These are phyloP conservation scores for Uromys caudimaculatus DNA, from an alignment of 2,797 vertebrate genomes.

Conservation along the genomic window DNA sequence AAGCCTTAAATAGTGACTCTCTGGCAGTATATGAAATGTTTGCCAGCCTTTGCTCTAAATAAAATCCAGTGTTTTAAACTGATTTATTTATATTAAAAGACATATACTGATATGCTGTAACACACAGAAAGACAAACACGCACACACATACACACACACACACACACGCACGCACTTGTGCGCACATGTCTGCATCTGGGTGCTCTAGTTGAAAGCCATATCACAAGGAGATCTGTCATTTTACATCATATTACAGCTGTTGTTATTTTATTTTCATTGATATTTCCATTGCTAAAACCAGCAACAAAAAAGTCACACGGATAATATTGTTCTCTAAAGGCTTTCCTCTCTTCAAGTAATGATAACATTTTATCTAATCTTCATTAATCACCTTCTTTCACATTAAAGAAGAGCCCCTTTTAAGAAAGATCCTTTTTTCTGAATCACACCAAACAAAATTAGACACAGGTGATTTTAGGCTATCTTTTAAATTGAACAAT, in stretches of 20 bases:
- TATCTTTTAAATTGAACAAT: slow-evolving; percentile 67
- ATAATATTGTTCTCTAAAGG: background rate
- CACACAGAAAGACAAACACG: background rate
- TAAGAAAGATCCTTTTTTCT: slow-evolving; percentile 22
- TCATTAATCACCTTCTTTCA: slow-evolving; percentile 36
- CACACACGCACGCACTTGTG: too few species aligned
- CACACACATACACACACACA: background rate
- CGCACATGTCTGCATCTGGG: too few species aligned
- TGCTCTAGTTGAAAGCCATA: slow-evolving; percentile 32
- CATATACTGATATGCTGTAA: background rate
- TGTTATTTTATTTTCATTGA: background rate
- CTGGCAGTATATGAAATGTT: background rate
- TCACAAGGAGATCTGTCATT: background rate
- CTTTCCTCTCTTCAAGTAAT: background rate
- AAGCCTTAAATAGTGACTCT: slow-evolving; percentile 30
- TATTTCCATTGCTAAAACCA: slow-evolving; percentile 38
- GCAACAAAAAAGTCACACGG: background rate
- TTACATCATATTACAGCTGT: background rate
- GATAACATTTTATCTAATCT: background rate
- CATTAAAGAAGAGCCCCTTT: background rate
- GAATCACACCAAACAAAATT: slow-evolving; percentile 60
- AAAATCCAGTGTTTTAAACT: slow-evolving; percentile 42
- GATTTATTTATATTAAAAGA: background rate
- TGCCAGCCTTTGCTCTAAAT: slow-evolving; percentile 44
- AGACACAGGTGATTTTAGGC: slow-evolving; percentile 52